Evolutionary conservation across 2,888 invertebrate species (phyloP).

Genomic region (Poecilus cupreus): DNA sequence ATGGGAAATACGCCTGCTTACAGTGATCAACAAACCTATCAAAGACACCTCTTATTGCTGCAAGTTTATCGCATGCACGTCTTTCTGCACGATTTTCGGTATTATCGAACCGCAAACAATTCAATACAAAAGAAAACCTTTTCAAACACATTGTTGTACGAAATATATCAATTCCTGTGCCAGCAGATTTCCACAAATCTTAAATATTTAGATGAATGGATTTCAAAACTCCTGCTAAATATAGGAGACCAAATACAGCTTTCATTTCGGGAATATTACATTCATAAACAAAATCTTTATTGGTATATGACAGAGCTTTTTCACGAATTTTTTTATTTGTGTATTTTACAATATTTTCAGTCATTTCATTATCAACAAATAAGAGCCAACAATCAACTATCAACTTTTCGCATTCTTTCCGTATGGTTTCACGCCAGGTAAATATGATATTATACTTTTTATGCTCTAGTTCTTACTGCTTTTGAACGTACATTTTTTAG

Average conservation of each 20-base stretch:
- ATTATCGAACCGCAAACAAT: constrained; percentile 6
- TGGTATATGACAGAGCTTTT: too few relatives aligned
- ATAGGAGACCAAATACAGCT: constrained; percentile 21
- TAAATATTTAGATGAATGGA: background rate
- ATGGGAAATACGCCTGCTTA: background rate
- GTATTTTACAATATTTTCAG: too few relatives aligned
- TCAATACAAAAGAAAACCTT: background rate
- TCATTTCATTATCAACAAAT: too few relatives aligned
- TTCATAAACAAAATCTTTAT: too few relatives aligned
- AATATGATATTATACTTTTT: too few relatives aligned
- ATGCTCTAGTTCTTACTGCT: too few relatives aligned
- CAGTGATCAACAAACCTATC: background rate
- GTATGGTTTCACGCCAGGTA: too few relatives aligned
- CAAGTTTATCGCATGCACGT: background rate
- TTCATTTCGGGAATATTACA: background rate
- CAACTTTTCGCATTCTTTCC: too few relatives aligned
- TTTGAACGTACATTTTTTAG: too few relatives aligned
- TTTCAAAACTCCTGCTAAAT: background rate
- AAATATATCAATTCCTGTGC: constrained; percentile 31
- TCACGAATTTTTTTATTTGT: too few relatives aligned
- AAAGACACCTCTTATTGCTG: constrained; percentile 7
- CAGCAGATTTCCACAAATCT: background rate
- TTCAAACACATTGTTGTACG: constrained; percentile 2
- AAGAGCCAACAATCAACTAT: too few relatives aligned
- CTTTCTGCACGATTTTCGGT: background rate